Evolutionary conservation across 2,113 vertebrate species (phyloP).

Genomic region (Herpetotheres cachinnans): DNA sequence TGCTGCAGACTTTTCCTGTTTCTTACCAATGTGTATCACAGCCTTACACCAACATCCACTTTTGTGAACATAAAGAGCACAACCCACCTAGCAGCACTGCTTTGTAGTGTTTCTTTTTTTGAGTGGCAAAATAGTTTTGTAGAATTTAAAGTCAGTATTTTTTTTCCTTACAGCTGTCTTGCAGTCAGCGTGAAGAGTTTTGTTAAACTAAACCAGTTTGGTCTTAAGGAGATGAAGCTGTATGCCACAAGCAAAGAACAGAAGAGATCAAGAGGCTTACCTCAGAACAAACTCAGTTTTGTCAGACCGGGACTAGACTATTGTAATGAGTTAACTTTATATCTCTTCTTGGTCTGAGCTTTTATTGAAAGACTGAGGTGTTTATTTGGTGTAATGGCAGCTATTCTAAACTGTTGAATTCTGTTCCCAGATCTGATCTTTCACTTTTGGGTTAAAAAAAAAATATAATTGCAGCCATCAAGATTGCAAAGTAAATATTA

Average conservation of each 20-base stretch:
- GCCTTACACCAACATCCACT: background rate
- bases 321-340: background rate
- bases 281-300: background rate
- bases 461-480: background rate
- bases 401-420: background rate
- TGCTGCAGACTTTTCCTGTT: background rate
- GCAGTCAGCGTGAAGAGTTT: background rate
- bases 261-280: background rate
- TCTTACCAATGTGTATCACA: background rate
- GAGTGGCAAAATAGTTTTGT: background rate
- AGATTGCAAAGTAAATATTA: background rate
- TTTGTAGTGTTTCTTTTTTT: background rate
- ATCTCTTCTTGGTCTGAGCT: background rate
- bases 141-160: background rate
- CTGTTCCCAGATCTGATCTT: background rate
- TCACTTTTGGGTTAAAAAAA: background rate
- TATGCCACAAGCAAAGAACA: background rate
- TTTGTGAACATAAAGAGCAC: background rate
- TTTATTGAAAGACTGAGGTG: background rate
- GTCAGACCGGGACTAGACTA: slow-evolving; percentile 10
- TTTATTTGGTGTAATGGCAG: background rate
- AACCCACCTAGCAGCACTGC: background rate
- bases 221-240: background rate
- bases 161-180: background rate
- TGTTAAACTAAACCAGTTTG: background rate